A percentile compares a stretch with the other conserved stretches of the same genome.
Evolutionary conservation across 2,113 vertebrate genomes (phyloP).

Genomic region (Merops nubicus): DNA sequence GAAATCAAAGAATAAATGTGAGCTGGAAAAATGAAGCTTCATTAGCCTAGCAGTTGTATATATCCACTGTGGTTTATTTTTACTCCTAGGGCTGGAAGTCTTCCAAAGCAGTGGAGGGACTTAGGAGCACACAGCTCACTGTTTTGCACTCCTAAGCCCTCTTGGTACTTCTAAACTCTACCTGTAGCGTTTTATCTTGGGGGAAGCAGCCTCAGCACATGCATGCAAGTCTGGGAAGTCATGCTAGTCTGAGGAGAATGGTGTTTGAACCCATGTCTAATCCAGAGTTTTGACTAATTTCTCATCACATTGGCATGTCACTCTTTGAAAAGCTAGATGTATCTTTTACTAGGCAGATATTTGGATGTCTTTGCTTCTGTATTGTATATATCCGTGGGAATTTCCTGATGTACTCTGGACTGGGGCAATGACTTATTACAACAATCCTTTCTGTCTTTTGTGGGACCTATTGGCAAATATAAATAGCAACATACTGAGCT

Average conservation of each 20-base stretch:
- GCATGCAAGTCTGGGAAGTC: background rate
- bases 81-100: background rate
- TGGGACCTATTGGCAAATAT: slow-evolving; percentile 14
- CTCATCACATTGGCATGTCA: background rate
- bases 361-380: slow-evolving; percentile 1
- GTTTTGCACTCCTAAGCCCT: background rate
- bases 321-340: background rate
- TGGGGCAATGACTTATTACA: background rate
- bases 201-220: background rate
- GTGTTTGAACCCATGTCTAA: background rate
- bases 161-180: background rate
- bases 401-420: background rate
- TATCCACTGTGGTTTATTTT: slow-evolving; percentile 3
- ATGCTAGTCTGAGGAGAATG: background rate
- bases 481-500: background rate
- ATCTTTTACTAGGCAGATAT: slow-evolving; percentile 16
- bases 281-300: background rate
- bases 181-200: background rate
- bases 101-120: background rate
- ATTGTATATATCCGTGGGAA: slow-evolving; percentile 8
- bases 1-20: background rate
- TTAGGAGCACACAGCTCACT: background rate
- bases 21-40: background rate
- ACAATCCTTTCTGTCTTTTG: slow-evolving; percentile 19
- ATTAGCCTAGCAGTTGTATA: background rate